Base-by-base conservation (phyloP, 2,888 invertebrate species). In the Aporophyla nigra region DNA sequence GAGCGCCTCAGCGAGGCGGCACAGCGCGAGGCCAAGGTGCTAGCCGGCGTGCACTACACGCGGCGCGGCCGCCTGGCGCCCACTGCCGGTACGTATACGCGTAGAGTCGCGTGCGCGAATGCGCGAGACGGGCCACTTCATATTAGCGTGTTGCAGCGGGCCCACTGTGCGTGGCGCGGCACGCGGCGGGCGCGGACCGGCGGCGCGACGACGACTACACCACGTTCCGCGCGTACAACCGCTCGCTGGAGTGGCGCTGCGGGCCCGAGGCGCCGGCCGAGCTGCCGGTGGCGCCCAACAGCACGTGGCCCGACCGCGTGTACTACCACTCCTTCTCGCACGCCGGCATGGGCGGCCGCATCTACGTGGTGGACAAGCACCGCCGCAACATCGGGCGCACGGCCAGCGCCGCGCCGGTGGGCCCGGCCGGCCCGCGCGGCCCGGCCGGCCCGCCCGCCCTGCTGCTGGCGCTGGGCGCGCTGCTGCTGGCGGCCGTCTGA, bases 241-340 rank as follows among this genome's bases (percentile, higher is more conserved):
- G 98, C 87, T 97, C 98, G 61, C 97, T 99, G 77, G 87, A 95
- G 56, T 97, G 97, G 92, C 92, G 95, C 24, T 99, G 99, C 69
- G 4, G 53, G 46, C 12, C 94, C 84, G 92, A 97, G 87, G 98
- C 98, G n/a, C 97, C 98, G 46, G 98, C 98, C 0, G 94, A 97
- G 71, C 96, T 99, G 72, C 97, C 97, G 91, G 97, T 99, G 68
- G 98, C 98, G 43, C 99, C 99, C 49, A 99, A 99, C 93, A 97
- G 98, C 65, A 97, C 98, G 4, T 99, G 99, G 98, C 99, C 99
- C 0, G 99, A 99, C 94, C 96, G 97, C 49, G 98, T 99, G 40
- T 99, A 99, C 95, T 99, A 99, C 93, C 98, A 99, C 96, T 99
- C 99, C 78, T 99, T 98, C 95, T 98, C 99, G 6, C 99, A 99